Base-by-base conservation (phyloP, 1,140 invertebrate genomes). In the Zaprionus camerounensis region DNA sequence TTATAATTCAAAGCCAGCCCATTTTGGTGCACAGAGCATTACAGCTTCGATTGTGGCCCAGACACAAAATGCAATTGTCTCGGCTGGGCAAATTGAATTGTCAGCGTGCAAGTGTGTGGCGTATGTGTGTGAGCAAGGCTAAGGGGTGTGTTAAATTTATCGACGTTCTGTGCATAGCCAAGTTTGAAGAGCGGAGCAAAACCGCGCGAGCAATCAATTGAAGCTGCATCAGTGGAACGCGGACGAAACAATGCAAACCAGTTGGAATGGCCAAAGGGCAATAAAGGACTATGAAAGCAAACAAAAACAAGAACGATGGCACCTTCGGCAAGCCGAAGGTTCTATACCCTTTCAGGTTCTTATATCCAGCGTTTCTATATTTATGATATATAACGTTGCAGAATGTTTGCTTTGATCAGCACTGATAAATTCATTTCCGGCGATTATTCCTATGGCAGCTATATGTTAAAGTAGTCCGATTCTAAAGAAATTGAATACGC, bases 211-310 rank as follows among this genome's bases (percentile, higher is more conserved):
- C 78, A 88, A 83, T 87, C 84, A 76, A 77, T 17, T 57, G 78
- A 38, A 71, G 38, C 55, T 63, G 56, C 56, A 57, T 57, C 38
- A 63, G 41, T 62, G 34, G 11, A 61, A 31, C 17, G 15, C 15
- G 9, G 15, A 62, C 15, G 49, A 56, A 81, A 88, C 84, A 88
- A 88, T 75, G 64, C 66, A 58, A 46, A 57, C 62, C 53, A 20
- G 44, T 26, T 22, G 44, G 28, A 58, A 36, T 55, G 22, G 53
- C 64, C 61, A 49, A 38, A 59, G 28, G 38, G 63, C 70, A 68
- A 73, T 77, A 76, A 79, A 71, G 64, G 68, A 69, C 79, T 72
- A 84, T 81, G 81, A 84, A 81, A 81, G 81, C 71, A 84, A 83
- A 88, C 82, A 81, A 81, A 75, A 88, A 81, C 81, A 81, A 90